These are phyloP conservation scores for Rhadina sibilatrix DNA, from an alignment of 2,113 vertebrate species.

Conservation along the genomic window DNA sequence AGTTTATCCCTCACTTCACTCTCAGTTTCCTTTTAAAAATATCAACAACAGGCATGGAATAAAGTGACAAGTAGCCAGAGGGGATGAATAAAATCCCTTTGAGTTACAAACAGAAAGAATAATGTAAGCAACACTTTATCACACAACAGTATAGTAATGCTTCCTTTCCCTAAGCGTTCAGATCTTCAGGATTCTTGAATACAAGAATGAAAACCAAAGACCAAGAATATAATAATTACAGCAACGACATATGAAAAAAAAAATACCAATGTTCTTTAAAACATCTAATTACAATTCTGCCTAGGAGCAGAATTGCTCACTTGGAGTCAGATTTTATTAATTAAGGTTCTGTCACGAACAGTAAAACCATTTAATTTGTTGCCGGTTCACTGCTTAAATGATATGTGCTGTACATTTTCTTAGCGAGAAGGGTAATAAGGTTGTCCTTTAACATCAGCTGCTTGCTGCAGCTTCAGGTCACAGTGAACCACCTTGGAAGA, in stretches of 20 bases:
- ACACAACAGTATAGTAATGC: not conserved
- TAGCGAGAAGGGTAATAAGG: not conserved
- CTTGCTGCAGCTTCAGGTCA: not conserved
- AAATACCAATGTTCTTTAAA: not conserved
- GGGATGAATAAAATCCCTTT: not conserved
- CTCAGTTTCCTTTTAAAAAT: not conserved
- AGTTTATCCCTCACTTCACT: not conserved
- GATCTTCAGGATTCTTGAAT: not conserved
- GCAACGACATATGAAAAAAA: not conserved
- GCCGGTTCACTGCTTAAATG: not conserved
- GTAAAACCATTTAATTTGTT: not conserved
- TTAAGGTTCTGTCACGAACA: not conserved
- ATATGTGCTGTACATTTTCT: not conserved
- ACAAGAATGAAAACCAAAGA: not conserved
- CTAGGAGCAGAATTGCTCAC: not conserved
- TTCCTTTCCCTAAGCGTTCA: not conserved
- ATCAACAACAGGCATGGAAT: not conserved
- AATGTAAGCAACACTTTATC: not conserved
- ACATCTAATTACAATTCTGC: not conserved
- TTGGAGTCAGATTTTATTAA: conserved; percentile 12
- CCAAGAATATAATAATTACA: not conserved
- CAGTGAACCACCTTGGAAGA: not conserved
- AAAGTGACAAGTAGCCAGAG: not conserved
- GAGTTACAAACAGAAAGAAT: not conserved
- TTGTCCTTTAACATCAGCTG: not conserved